Percentiles rank a stretch among this genome's conserved stretches.
Conservation (phyloP, 2,113 vertebrate species). For the Barbus barbus region DNA sequence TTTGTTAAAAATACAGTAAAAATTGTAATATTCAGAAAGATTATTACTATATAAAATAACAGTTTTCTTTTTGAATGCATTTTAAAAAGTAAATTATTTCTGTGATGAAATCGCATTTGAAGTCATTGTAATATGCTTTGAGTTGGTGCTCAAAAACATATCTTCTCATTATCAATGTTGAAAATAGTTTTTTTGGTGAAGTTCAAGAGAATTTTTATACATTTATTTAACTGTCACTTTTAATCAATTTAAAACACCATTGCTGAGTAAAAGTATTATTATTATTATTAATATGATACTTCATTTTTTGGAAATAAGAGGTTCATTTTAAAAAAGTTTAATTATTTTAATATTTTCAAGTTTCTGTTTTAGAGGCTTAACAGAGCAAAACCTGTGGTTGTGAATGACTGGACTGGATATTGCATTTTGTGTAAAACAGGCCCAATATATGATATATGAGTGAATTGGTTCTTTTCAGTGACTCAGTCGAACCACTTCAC, state of each 20-base stretch:
- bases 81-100: no score
- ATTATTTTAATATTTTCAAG: background rate
- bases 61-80: no score
- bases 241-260: no score
- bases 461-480: constrained; percentile 2
- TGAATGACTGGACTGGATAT: background rate
- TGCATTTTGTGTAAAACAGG: background rate
- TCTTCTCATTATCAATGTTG: no score
- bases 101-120: background rate
- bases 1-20: background rate
- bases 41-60: background rate
- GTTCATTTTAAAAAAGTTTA: no score
- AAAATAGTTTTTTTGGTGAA: no score
- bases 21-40: background rate
- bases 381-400: background rate
- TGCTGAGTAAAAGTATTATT: no score
- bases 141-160: background rate
- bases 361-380: background rate
- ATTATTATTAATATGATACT: no score
- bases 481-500: background rate
- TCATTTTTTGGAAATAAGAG: no score
- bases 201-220: no score
- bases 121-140: background rate
- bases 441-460: background rate
- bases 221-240: no score